Evolutionary conservation across 2,113 vertebrate species (phyloP).

Genomic region (Tinamus guttatus): DNA sequence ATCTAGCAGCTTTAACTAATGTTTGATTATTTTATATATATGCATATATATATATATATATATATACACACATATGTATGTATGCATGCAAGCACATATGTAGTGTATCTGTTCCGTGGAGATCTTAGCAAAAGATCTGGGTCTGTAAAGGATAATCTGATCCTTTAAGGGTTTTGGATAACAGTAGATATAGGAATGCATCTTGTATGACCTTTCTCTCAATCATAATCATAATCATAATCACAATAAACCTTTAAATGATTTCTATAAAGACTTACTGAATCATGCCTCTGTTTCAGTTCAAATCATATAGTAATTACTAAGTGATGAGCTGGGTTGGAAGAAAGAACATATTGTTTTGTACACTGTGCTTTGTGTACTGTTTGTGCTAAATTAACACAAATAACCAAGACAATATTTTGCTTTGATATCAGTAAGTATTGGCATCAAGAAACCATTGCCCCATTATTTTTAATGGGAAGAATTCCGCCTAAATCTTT

Average conservation of each 20-base stretch:
- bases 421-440: constrained; percentile 72
- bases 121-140: background rate
- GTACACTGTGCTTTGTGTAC: constrained; percentile 61
- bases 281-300: constrained; percentile 54
- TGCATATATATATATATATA: background rate
- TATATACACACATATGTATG: background rate
- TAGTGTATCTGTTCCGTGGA: background rate
- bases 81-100: fast-evolving
- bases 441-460: constrained; percentile 53
- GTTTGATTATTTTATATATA: background rate
- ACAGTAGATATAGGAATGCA: background rate
- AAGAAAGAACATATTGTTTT: constrained; percentile 64
- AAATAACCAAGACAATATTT: constrained; percentile 66
- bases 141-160: background rate
- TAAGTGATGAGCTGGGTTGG: constrained; percentile 45
- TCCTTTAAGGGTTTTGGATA: background rate
- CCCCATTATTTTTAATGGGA: constrained; percentile 69
- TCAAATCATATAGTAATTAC: constrained; percentile 62
- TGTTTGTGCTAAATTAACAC: constrained; percentile 66
- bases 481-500: constrained; percentile 64
- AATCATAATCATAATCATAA: background rate
- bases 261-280: constrained; percentile 6
- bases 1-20: background rate
- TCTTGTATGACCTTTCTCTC: background rate
- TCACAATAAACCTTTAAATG: background rate